Evolutionary conservation across 64 coral and sea anemone species (phyloP).

Genomic region (Catalaphyllia jardinei): DNA sequence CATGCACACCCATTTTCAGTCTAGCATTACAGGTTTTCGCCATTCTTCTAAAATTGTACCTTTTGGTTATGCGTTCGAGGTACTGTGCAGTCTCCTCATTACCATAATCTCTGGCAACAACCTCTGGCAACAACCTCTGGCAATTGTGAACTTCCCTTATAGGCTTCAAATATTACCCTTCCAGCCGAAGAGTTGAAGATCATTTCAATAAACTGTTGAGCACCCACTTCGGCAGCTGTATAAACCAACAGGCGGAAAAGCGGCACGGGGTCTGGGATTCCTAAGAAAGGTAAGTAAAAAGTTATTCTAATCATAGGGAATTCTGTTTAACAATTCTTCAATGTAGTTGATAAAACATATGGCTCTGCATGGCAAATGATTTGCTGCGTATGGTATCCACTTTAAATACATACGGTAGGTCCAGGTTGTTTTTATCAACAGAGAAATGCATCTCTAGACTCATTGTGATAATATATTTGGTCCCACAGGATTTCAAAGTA

Average conservation of each 20-base stretch:
- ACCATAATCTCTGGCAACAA: too few relatives aligned
- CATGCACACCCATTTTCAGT: too few relatives aligned
- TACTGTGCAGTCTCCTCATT: constrained; percentile 4
- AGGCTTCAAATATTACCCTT: background rate
- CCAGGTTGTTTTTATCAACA: too few relatives aligned
- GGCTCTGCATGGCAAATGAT: too few relatives aligned
- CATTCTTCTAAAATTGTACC: background rate
- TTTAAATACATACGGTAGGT: too few relatives aligned
- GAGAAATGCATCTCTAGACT: too few relatives aligned
- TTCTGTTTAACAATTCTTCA: too few relatives aligned
- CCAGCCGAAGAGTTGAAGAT: background rate
- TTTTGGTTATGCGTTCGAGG: background rate
- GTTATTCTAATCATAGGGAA: background rate
- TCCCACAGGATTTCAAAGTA: too few relatives aligned
- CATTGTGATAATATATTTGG: too few relatives aligned
- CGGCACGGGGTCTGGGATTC: background rate
- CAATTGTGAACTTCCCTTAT: background rate
- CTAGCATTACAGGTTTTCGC: too few relatives aligned
- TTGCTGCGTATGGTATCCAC: too few relatives aligned
- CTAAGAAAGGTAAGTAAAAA: background rate
- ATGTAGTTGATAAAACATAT: too few relatives aligned
- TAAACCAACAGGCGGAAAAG: background rate
- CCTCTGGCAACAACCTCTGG: constrained; percentile 1
- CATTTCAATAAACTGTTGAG: background rate
- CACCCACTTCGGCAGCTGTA: background rate